Conservation (phyloP, 2,888 invertebrate genomes). For the Liopterus haemorrhoidalis region DNA sequence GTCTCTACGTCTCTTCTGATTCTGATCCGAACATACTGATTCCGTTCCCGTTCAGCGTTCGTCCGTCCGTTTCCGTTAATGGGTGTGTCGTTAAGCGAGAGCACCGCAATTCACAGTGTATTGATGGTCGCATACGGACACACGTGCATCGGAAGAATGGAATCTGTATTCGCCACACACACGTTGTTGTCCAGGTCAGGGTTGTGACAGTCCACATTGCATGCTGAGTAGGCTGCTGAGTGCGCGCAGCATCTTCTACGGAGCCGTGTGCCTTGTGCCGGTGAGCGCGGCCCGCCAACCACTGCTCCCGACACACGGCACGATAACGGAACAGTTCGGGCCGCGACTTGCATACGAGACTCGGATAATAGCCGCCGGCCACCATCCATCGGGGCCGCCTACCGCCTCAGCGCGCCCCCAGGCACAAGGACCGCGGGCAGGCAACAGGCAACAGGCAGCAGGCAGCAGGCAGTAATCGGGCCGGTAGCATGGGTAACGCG, state of each 20-base stretch:
- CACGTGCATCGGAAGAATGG: conserved; percentile 15
- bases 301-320: conserved; percentile 11
- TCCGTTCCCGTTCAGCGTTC: not conserved
- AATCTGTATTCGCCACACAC: conserved; percentile 37
- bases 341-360: conserved; percentile 10
- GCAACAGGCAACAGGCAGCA: too few relatives aligned
- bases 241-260: conserved; percentile 33
- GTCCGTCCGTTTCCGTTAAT: not conserved
- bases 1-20: too few relatives aligned
- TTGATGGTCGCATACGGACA: too few relatives aligned
- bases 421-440: too few relatives aligned
- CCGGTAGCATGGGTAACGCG: too few relatives aligned
- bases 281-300: conserved; percentile 13
- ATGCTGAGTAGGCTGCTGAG: conserved; percentile 37
- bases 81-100: too few relatives aligned
- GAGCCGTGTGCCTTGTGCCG: conserved; percentile 16
- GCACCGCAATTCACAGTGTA: too few relatives aligned
- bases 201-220: conserved; percentile 36
- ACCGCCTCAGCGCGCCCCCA: too few relatives aligned
- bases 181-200: conserved; percentile 37
- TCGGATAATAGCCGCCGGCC: conserved; percentile 4
- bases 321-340: conserved; percentile 12
- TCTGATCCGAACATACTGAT: too few relatives aligned
- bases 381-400: too few relatives aligned
- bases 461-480: too few relatives aligned